Percentiles rank a stretch among this genome's conserved stretches.
phyloP scores from a whole-genome alignment of 2,888 invertebrate species.

The Lomographa bimaculata region DNA sequence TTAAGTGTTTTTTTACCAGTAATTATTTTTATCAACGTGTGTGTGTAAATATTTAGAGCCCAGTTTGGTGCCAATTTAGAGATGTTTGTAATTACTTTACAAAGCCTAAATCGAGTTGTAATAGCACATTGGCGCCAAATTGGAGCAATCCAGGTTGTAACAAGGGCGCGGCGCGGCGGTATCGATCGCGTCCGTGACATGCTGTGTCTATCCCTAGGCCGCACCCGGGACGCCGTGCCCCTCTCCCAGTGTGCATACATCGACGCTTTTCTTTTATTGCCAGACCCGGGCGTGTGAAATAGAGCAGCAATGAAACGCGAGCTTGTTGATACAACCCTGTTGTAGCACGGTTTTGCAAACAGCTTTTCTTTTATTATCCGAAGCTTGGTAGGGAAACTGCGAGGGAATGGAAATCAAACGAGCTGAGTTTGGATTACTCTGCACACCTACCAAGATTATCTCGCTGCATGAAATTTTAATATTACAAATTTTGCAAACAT shows the following conservation, averaged over 20 bases:
- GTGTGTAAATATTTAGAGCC: no score
- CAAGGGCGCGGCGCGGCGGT: conserved; percentile 42
- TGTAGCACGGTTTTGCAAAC: no score
- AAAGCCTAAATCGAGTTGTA: background rate
- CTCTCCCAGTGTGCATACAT: conserved; percentile 10
- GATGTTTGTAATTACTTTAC: no score
- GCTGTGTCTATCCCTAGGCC: conserved; percentile 47
- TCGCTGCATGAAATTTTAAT: no score
- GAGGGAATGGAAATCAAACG: no score
- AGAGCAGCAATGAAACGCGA: background rate
- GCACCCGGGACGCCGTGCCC: conserved; percentile 25
- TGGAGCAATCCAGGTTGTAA: conserved; percentile 27
- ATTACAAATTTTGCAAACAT: no score
- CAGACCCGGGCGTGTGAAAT: background rate
- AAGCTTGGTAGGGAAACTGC: no score
- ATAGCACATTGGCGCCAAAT: conserved; percentile 14
- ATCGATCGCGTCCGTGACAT: conserved; percentile 56
- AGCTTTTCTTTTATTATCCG: background rate
- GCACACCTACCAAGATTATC: no score
- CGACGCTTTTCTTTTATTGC: conserved; percentile 6
- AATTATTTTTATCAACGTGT: no score
- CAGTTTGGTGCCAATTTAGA: no score
- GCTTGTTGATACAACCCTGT: background rate
- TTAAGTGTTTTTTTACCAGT: no score
- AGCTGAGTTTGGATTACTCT: no score